Evolutionary conservation across 2,113 vertebrate species (phyloP), one percentile per base, ranked within the genome.

Genomic region (Sisor rabdophorus): DNA sequence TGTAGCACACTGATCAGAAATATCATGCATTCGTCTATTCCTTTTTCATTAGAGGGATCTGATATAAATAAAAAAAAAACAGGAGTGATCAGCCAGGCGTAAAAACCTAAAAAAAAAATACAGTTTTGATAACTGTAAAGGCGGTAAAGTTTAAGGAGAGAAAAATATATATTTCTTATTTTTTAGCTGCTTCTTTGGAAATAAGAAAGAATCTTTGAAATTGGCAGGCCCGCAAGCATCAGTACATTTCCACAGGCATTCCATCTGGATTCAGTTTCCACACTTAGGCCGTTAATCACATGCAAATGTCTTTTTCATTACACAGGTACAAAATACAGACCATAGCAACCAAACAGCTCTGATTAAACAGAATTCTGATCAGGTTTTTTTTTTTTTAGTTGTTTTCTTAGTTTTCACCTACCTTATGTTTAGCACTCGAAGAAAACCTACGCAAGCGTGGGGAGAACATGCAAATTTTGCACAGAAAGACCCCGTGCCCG

Each of bases 11-110:
- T 73, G 54, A 73, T 65, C 24, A 19, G 11, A 60, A 58, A 32
- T 32, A 76, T 73, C 67, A 81, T 77, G 77, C 74, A 77, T 79
- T 76, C 26, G 76, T 79, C 71, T 70, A 71, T 73, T 63, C 55
- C 26, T 40, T 48, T 72, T 76, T 61, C 30, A 68, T 76, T 79
- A 64, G 54, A 71, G 58, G 15, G 30, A 71, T 74, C 40, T 44
- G 64, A 65, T 56, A 81, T 70, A 56, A 61, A 63, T 65, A 52
- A 24, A 15, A 30, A n/a, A n/a, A 7, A 36, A 36, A 36, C 22
- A 54, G 26, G 32, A 61, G n/a, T 58, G 64, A 48, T 67, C 40
- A 48, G 75, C 54, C 10, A 19, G 10, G 30, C 20, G 10, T 64
- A 53, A 54, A 81, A 73, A 73, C 44, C 7, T 24, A 24, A 58